These are phyloP conservation scores for Rosalia funebris DNA, from an alignment of 2,888 invertebrate species.

Conservation along the genomic window DNA sequence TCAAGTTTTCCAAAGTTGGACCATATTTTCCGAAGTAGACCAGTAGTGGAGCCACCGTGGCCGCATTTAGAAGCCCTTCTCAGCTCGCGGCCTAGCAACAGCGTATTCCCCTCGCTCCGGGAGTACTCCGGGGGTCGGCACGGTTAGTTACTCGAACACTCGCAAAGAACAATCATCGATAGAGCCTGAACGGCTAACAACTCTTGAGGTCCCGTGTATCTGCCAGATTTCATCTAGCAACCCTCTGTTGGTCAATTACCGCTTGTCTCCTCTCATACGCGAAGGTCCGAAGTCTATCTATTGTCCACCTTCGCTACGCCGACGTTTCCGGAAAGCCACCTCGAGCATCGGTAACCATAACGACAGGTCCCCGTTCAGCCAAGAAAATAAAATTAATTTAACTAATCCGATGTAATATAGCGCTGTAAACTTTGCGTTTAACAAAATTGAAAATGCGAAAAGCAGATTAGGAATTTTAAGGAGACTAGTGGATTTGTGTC, in stretches of 20 bases:
- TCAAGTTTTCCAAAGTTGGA: not conserved
- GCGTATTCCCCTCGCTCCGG: not conserved
- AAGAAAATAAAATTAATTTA: constrained; percentile 56
- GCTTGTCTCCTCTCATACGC: constrained; percentile 54
- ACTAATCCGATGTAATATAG: constrained; percentile 49
- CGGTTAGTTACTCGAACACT: constrained; percentile 26
- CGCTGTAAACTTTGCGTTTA: constrained; percentile 31
- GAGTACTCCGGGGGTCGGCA: not conserved
- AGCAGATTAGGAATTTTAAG: constrained; percentile 18
- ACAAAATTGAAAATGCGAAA: constrained; percentile 20
- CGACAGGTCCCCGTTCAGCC: constrained; percentile 48
- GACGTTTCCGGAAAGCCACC: constrained; percentile 29
- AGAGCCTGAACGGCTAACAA: constrained; percentile 17
- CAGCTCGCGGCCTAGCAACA: constrained; percentile 2
- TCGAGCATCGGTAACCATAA: constrained; percentile 53
- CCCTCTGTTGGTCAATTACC: constrained; percentile 55
- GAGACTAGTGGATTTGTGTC: constrained; percentile 7
- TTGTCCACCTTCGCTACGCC: constrained; percentile 49
- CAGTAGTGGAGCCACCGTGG: not conserved
- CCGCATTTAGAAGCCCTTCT: not conserved
- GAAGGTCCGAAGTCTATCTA: constrained; percentile 45
- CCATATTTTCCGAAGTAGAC: not conserved
- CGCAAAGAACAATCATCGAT: constrained; percentile 28
- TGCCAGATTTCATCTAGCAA: constrained; percentile 38
- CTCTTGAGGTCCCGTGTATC: constrained; percentile 27